Evolutionary conservation across 2,113 vertebrate genomes (phyloP), one percentile per base, ranked within the genome.

Genomic region (Lepus timidus): DNA sequence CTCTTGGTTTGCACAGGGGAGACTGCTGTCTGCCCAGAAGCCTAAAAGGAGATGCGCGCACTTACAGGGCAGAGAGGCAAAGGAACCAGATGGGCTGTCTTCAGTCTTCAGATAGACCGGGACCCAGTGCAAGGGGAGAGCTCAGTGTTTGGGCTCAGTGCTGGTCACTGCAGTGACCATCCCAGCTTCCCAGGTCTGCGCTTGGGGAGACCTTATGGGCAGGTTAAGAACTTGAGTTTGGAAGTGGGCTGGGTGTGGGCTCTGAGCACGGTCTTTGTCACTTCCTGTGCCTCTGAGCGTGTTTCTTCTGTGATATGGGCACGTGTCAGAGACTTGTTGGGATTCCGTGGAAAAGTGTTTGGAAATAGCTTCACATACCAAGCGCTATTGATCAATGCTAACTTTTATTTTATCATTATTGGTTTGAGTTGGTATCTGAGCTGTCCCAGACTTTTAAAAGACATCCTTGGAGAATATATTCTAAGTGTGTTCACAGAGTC

Each of bases 391-490:
- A 70, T 75, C 71, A n/a, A 64, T 88, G 11, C 9, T 33, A 79
- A 67, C 8, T 70, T 64, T 64, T 91, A 23, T 70, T 58, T 64
- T 93, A 23, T 87, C 75, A 29, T 93, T 80, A 36, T 25, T 76
- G 31, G 11, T 27, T 83, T 79, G 29, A 67, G 10, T 44, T 62
- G 29, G 90, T 92, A 75, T 51, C 81, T 80, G 23, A 65, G 33
- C 19, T 67, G 44, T 58, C 55, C n/a, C 6, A 20, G 64, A 22
- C 9, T 67, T 71, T 58, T 75, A 61, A 44, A 58, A 33, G 27
- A 39, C 11, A 11, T 67, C 49, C 73, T 93, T 88, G 39, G 70
- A 90, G 83, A 73, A 14, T 74, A 70, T 4, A 74, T 62, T 95
- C 78, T n/a, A 88, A 70, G 20, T 73, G n/a, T 25, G 44, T 29